Base-by-base conservation (phyloP, 2,888 invertebrate species). In the Pseudanteris insignis region DNA sequence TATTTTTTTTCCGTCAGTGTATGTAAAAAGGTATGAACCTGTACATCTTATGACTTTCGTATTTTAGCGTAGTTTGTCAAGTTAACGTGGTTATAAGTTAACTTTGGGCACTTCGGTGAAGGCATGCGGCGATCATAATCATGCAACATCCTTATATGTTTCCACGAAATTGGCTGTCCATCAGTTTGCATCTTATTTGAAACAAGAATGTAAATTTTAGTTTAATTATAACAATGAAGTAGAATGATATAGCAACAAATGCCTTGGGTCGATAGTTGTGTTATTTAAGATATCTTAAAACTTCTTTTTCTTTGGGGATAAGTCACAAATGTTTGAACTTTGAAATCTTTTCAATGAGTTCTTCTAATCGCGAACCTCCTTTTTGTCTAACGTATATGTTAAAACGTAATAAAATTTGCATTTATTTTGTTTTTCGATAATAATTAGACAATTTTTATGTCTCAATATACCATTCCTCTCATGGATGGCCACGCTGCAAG, bases 381-480 rank as follows among this genome's bases (percentile, higher is more conserved):
- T n/a, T 26, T 24, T 37, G 37, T 37, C 26, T 24, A 36, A n/a
- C 11, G 14, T 14, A 12, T 13, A 37, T 21, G 7, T 8, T 13
- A 47, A 36, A 11, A 10, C 15, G 2, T 25, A 14, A 12, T 36
- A 47, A 25, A 36, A 47, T 1, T 9, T 15, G 10, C 46, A 47
- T 7, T 26, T 14, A 10, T 36, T 7, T 4, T 12, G 12, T 9
- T 12, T 13, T 13, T 32, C 3, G 2, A 43, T 6, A 6, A 43
- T 9, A 5, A 46, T 2, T 8, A 26, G 26, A 14, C 46, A 46
- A 10, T 32, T 46, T 2, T 46, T 46, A 12, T 46, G 46, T 9
- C 46, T 33, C 15, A 34, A 11, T 1, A 26, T 7, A 15, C 34
- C 2, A 2, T 25, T 15, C 11, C 28, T n/a, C 12, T 46, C 46